A percentile compares a stretch with the other conserved stretches of the same genome.
Conservation (phyloP, 2,888 invertebrate species). For the Colletes collaris region DNA sequence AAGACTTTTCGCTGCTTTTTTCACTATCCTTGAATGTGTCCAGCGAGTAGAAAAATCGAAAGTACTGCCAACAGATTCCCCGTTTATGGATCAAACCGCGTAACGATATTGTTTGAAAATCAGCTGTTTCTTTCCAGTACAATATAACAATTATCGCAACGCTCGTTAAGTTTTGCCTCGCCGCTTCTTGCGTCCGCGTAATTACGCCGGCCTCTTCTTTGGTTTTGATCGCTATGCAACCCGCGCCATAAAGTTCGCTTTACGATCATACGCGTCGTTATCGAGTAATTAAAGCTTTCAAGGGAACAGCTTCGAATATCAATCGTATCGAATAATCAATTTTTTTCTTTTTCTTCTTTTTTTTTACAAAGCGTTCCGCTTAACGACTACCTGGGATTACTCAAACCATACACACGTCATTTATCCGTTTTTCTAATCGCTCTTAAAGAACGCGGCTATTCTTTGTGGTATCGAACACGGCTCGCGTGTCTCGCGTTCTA, state of each 20-base stretch:
- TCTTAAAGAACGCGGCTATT: too few relatives aligned
- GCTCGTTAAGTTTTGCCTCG: conserved; percentile 9
- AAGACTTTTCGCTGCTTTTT: not conserved
- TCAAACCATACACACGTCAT: not conserved
- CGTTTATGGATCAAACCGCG: not conserved
- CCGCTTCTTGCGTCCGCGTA: conserved; percentile 6
- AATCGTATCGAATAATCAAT: not conserved
- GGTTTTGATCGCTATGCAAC: conserved; percentile 1
- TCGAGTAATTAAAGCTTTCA: conserved; percentile 8
- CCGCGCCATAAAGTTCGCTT: conserved; percentile 3
- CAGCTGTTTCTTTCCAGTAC: not conserved
- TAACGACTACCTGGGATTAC: not conserved
- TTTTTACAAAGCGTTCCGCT: not conserved
- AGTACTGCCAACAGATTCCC: conserved; percentile 11
- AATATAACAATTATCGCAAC: conserved; percentile 7
- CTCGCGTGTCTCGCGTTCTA: not conserved
- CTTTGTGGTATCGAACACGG: too few relatives aligned
- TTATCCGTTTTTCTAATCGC: not conserved
- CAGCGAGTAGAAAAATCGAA: not conserved
- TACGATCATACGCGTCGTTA: conserved; percentile 2
- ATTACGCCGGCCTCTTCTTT: conserved; percentile 5
- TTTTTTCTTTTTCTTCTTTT: not conserved
- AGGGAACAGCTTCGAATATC: conserved; percentile 8
- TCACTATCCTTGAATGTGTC: not conserved
- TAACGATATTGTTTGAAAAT: not conserved